phyloP scores from a whole-genome alignment of 2,797 vertebrate genomes.

The Nasua narica region DNA sequence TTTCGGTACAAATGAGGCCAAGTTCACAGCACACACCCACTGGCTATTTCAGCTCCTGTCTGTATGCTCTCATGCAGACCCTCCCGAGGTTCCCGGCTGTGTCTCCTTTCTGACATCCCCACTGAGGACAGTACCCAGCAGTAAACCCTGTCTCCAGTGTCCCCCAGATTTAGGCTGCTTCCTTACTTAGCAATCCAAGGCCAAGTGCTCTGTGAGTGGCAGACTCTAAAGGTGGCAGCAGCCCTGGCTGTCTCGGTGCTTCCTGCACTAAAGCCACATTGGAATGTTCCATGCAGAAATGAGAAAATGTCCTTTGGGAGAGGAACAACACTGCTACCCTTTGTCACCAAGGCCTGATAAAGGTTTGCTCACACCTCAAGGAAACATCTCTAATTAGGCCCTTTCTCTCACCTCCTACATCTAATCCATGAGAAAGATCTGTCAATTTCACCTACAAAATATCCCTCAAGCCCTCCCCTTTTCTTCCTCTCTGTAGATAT shows the following conservation, averaged over 20 bases:
- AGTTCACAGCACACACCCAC: fast-evolving
- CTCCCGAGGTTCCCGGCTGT: not conserved
- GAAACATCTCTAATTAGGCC: not conserved
- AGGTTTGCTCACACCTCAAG: not conserved
- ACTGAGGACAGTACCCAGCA: not conserved
- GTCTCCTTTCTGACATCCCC: not conserved
- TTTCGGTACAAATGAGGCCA: not conserved
- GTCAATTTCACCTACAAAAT: not conserved
- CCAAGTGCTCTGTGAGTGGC: not conserved
- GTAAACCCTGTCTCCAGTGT: not conserved
- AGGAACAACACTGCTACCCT: not conserved
- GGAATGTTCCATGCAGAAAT: not conserved
- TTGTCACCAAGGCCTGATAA: not conserved
- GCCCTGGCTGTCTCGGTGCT: not conserved
- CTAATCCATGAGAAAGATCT: not conserved
- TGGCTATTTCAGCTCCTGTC: not conserved
- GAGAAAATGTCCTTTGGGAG: not conserved
- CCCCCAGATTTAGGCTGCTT: not conserved
- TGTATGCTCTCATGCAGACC: not conserved
- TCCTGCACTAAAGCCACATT: not conserved
- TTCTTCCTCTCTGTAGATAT: not conserved
- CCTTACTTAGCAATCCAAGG: not conserved
- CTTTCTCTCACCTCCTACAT: not conserved
- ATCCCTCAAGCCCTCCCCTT: not conserved
- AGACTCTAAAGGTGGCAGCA: not conserved